These are phyloP conservation scores for Bacillus rossius DNA, from an alignment of 1,140 invertebrate species.

Conservation along the genomic window DNA sequence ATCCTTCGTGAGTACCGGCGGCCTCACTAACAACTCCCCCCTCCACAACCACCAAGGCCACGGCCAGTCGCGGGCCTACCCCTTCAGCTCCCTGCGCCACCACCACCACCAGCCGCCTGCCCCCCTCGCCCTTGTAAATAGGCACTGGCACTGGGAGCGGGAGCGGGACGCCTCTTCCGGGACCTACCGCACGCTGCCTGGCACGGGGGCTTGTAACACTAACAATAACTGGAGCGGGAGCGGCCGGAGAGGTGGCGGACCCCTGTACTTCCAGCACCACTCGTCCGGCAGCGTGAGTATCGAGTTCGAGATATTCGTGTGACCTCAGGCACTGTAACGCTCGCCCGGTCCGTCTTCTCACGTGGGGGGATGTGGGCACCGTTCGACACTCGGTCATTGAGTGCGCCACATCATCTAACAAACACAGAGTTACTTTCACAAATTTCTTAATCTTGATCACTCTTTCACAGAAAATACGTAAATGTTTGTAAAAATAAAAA, in stretches of 20 bases:
- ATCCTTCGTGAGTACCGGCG: slow-evolving; percentile 7
- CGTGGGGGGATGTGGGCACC: too few relatives aligned
- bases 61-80: slow-evolving; percentile 5
- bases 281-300: slow-evolving; percentile 11
- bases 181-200: slow-evolving; percentile 11
- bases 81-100: slow-evolving; percentile 7
- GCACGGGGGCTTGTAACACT: slow-evolving; percentile 7
- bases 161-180: slow-evolving; percentile 1
- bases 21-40: background rate
- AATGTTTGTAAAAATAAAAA: too few relatives aligned
- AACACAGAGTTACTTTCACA: too few relatives aligned
- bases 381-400: too few relatives aligned
- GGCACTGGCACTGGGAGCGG: slow-evolving; percentile 1
- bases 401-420: too few relatives aligned
- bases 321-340: background rate
- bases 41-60: background rate
- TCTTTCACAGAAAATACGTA: too few relatives aligned
- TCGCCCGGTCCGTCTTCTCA: background rate
- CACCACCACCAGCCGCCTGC: background rate
- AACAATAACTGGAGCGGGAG: slow-evolving; percentile 13
- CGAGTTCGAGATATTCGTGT: slow-evolving; percentile 12
- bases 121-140: background rate
- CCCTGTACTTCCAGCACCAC: slow-evolving; percentile 8
- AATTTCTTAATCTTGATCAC: too few relatives aligned
- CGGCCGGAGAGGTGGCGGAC: slow-evolving; percentile 6